These are phyloP conservation scores for Polydrusus cervinus DNA, from an alignment of 2,888 invertebrate genomes.

Conservation along the genomic window DNA sequence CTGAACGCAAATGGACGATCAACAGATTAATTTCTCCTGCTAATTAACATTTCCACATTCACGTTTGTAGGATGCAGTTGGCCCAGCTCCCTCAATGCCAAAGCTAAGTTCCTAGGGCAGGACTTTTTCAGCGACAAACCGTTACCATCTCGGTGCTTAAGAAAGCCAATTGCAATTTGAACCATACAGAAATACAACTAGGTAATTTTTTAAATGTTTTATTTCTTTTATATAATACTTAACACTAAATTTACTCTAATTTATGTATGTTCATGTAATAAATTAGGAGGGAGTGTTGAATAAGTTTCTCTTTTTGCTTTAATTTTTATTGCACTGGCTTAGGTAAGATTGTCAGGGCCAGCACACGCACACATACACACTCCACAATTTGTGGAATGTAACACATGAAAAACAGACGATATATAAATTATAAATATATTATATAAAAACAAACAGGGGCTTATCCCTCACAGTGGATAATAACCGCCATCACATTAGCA, in stretches of 20 bases:
- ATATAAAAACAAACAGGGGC: slow-evolving; percentile 69
- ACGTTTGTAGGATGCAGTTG: no score
- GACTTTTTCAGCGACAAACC: no score
- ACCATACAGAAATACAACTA: background rate
- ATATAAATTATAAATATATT: slow-evolving; percentile 71
- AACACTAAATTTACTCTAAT: slow-evolving; percentile 67
- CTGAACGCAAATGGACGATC: no score
- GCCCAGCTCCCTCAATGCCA: no score
- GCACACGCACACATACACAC: slow-evolving; percentile 66
- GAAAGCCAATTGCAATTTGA: no score
- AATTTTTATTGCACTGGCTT: slow-evolving; percentile 69
- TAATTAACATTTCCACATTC: no score
- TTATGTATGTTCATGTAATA: slow-evolving; percentile 67
- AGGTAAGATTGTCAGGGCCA: slow-evolving; percentile 68
- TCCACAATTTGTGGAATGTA: slow-evolving; percentile 68
- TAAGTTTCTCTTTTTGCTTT: slow-evolving; percentile 60
- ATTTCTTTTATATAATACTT: slow-evolving; percentile 69
- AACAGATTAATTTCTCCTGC: no score
- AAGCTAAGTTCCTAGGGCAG: no score
- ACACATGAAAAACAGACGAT: slow-evolving; percentile 68
- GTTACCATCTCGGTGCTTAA: no score
- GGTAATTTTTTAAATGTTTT: slow-evolving; percentile 62
- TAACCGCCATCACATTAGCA: slow-evolving; percentile 70
- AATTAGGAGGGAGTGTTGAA: slow-evolving; percentile 68
- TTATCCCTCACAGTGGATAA: slow-evolving; percentile 54